Evolutionary conservation across 2,888 invertebrate species (phyloP).

Genomic region (Macropis europaea): DNA sequence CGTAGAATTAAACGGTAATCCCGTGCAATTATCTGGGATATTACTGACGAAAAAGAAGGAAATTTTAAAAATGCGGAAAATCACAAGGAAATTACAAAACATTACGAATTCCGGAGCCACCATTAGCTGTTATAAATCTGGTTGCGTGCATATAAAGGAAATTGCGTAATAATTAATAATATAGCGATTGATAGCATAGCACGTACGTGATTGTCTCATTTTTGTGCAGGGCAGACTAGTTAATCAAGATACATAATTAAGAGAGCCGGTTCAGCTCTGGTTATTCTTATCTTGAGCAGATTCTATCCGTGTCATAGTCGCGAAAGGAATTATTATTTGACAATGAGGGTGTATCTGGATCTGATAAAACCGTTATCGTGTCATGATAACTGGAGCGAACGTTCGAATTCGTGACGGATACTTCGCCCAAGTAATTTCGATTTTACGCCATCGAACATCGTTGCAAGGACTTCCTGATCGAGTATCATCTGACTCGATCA

Average conservation of each 20-base stretch:
- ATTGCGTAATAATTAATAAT: slow-evolving; percentile 21
- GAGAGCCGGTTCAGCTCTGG: background rate
- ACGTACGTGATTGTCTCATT: background rate
- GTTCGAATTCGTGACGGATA: no score
- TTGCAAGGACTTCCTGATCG: no score
- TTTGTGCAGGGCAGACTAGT: background rate
- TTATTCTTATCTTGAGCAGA: background rate
- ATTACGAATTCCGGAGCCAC: background rate
- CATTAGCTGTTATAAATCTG: background rate
- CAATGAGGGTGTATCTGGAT: no score
- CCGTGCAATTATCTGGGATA: background rate
- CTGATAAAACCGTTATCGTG: slow-evolving; percentile 1
- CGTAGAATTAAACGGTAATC: slow-evolving; percentile 21
- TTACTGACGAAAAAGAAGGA: background rate
- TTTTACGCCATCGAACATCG: no score
- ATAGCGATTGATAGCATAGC: no score
- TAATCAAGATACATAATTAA: slow-evolving; percentile 14
- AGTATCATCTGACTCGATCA: background rate
- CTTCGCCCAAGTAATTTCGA: no score
- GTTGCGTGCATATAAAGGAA: background rate
- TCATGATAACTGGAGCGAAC: no score
- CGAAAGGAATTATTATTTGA: no score
- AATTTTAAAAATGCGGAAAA: background rate
- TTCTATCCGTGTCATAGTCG: background rate
- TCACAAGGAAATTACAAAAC: slow-evolving; percentile 7